Evolutionary conservation across 2,797 vertebrate genomes (phyloP), one percentile per base, ranked within the genome.

Genomic region (Coilia nasus): DNA sequence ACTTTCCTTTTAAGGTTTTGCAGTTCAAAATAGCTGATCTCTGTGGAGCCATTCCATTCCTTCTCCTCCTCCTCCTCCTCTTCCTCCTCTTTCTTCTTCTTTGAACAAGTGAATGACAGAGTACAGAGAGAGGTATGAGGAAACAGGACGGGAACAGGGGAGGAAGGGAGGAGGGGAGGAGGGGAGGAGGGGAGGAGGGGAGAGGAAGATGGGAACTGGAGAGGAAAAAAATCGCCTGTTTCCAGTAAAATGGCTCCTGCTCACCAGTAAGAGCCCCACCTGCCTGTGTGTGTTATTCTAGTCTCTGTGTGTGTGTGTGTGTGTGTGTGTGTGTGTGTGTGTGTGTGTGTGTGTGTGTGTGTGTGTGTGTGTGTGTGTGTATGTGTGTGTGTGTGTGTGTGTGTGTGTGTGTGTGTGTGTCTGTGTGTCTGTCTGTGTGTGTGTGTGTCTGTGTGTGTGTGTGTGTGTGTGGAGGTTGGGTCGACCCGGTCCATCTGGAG

Each of bases 211-310:
- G 21, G 12, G 28, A 17, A 9, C 35, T 21, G 31, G 19, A 62
- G 57, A 71, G 3, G 82, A 35, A 60, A 84, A 75, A 86, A 64
- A 57, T 31, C 5, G 28, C 54, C 35, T 7, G 78, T 85, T 88
- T 89, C 84, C 85, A 89, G 83, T 46, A 89, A 87, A 23, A 57
- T 23, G 15, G 47, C 59, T 28, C 44, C 80, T 67, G 47, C 84
- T 67, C 59, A 41, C 56, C 57, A 46, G 82, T 86, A 78, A 83
- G 81, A 25, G 81, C 50, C 83, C 56, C 23, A 67, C 35, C 83
- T 82, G 64, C 54, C 81, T 83, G 83, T 44, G 81, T 87, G 7
- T 82, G 35, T 87, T 87, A 82, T 83, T 86, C 23, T 84, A 85
- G 80, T 64, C 23, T 83, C 2, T 54, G 50, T 54, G 50, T 54